phyloP scores from a whole-genome alignment of 2,888 invertebrate genomes.

The Limenitis camilla region DNA sequence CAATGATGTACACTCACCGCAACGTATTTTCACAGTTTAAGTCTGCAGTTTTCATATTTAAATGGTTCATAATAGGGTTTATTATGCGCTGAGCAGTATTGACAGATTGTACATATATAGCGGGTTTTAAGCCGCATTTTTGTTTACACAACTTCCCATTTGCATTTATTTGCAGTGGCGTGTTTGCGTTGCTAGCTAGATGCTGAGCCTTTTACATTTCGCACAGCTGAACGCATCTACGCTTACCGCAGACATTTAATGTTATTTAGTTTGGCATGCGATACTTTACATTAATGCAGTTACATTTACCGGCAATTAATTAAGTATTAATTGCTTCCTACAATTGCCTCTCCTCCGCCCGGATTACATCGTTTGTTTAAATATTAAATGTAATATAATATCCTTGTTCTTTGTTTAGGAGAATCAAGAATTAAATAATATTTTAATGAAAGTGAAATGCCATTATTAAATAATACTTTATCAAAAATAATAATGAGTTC shows the following conservation, averaged over 20 bases:
- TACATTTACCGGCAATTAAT: conserved; percentile 19
- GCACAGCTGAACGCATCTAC: conserved; percentile 32
- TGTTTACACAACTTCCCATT: conserved; percentile 48
- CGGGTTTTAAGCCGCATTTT: conserved; percentile 39
- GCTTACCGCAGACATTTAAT: conserved; percentile 26
- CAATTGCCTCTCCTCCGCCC: conserved; percentile 6
- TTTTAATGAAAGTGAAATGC: too few species aligned
- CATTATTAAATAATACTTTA: too few species aligned
- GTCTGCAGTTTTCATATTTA: conserved; percentile 21
- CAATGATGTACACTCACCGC: conserved; percentile 21
- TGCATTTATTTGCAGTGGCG: conserved; percentile 36
- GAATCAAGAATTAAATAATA: too few species aligned
- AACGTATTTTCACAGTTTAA: conserved; percentile 14
- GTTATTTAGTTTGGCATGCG: conserved; percentile 26
- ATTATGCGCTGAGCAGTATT: conserved; percentile 20
- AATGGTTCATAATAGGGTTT: conserved; percentile 18
- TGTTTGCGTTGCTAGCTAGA: conserved; percentile 34
- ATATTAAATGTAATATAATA: conserved; percentile 6
- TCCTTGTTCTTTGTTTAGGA: neutral
- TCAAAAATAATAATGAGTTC: too few species aligned
- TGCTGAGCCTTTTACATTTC: conserved; percentile 38
- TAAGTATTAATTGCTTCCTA: conserved; percentile 18
- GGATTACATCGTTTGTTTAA: conserved; percentile 8
- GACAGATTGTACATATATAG: conserved; percentile 25
- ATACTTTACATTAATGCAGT: conserved; percentile 17